Conservation (phyloP, 2,888 invertebrate species). For the Polylopha cassiicola region DNA sequence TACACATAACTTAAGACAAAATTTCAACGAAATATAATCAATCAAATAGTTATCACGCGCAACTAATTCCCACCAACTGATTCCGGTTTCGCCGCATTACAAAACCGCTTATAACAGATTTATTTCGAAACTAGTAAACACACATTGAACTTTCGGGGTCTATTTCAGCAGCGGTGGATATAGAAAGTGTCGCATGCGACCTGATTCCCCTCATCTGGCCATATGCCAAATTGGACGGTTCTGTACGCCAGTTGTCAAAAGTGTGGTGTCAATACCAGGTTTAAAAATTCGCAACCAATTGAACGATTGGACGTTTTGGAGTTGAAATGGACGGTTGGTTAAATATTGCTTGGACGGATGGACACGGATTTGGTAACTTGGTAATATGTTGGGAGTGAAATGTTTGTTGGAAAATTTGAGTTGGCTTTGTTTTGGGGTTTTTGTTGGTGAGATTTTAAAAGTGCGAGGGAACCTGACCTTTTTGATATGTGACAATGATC, state of each 20-base stretch:
- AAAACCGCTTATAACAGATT: constrained; percentile 13
- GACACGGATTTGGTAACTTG: constrained; percentile 3
- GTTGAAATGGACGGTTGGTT: constrained; percentile 3
- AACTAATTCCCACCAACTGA: background rate
- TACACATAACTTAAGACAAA: too few species aligned
- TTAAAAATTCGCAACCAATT: constrained; percentile 22
- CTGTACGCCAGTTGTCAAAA: constrained; percentile 40
- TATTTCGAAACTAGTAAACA: constrained; percentile 33
- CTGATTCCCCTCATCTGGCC: constrained; percentile 54
- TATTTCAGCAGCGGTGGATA: constrained; percentile 38
- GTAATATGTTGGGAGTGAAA: too few species aligned
- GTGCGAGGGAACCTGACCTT: too few species aligned
- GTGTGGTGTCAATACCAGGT: constrained; percentile 40
- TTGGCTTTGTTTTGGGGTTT: too few species aligned
- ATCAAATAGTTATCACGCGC: too few species aligned
- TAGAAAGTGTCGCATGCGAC: constrained; percentile 53
- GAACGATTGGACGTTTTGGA: constrained; percentile 3
- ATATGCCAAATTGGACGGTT: constrained; percentile 54
- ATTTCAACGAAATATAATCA: too few species aligned
- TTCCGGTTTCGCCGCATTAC: too few species aligned
- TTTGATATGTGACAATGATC: too few species aligned
- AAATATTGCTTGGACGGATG: too few species aligned
- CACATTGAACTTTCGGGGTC: constrained; percentile 52
- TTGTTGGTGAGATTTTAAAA: too few species aligned
- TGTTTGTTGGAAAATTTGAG: too few species aligned